These are phyloP conservation scores for Norana najaformis DNA, from an alignment of 2,888 invertebrate species.

Conservation along the genomic window DNA sequence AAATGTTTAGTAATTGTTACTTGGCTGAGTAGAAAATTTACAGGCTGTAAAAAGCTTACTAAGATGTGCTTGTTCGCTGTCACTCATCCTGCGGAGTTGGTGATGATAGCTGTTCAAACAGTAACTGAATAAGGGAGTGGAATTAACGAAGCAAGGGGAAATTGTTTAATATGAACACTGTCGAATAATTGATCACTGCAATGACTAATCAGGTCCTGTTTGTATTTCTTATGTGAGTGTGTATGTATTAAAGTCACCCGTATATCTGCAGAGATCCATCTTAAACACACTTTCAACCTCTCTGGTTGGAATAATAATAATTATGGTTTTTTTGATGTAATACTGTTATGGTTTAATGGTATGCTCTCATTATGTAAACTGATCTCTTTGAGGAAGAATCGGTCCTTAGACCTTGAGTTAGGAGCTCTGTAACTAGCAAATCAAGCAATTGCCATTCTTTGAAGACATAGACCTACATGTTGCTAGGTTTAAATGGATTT, in stretches of 20 bases:
- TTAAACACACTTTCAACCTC: too few relatives aligned
- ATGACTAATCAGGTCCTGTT: too few relatives aligned
- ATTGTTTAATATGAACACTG: too few relatives aligned
- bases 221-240: neutral
- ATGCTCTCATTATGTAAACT: neutral
- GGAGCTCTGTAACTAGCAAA: neutral
- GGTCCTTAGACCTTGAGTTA: neutral
- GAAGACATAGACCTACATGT: neutral
- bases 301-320: neutral
- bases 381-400: neutral
- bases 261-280: too few relatives aligned
- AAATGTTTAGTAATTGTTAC: neutral
- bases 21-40: neutral
- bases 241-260: too few relatives aligned
- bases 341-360: too few relatives aligned
- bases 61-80: neutral
- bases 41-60: neutral
- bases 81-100: too few relatives aligned
- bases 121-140: too few relatives aligned
- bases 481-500: neutral
- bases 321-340: neutral
- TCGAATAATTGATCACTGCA: too few relatives aligned
- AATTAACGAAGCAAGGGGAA: too few relatives aligned
- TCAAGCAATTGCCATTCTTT: neutral
- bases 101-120: too few relatives aligned